Evolutionary conservation across 2,888 invertebrate species (phyloP).

Genomic region (Pyrrhia umbra): DNA sequence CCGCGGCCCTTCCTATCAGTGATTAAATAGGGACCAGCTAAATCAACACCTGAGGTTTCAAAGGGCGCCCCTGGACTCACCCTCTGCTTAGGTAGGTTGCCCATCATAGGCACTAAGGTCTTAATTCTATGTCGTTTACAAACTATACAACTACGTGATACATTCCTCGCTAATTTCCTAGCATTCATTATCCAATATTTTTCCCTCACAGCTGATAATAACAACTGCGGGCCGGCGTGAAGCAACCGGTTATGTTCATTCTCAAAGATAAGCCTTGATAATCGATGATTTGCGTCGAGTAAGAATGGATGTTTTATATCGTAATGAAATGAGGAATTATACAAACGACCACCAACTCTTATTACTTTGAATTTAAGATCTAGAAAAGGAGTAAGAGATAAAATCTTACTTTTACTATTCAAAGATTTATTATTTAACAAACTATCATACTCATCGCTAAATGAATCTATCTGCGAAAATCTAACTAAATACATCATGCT

Average conservation of each 20-base stretch:
- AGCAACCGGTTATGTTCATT: neutral
- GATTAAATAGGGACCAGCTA: constrained; percentile 1
- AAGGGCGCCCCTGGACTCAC: constrained; percentile 4
- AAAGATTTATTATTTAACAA: no score
- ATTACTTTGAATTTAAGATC: constrained; percentile 1
- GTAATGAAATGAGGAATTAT: neutral
- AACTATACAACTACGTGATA: neutral
- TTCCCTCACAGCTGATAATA: neutral
- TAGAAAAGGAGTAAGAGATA: no score
- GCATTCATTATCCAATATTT: neutral
- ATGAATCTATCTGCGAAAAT: no score
- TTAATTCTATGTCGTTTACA: constrained; percentile 1
- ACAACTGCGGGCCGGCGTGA: neutral
- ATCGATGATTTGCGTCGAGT: neutral
- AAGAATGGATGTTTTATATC: constrained; percentile 2
- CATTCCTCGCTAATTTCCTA: neutral
- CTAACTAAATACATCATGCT: no score
- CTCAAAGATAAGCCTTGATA: constrained; percentile 1
- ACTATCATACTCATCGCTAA: no score
- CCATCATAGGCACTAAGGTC: neutral
- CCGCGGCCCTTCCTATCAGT: no score
- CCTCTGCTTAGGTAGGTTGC: constrained; percentile 2
- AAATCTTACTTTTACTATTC: no score
- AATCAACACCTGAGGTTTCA: constrained; percentile 1
- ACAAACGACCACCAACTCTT: constrained; percentile 2